Evolutionary conservation across 2,888 invertebrate genomes (phyloP), one percentile per base, ranked within the genome.

Genomic region (Hyalella azteca): DNA sequence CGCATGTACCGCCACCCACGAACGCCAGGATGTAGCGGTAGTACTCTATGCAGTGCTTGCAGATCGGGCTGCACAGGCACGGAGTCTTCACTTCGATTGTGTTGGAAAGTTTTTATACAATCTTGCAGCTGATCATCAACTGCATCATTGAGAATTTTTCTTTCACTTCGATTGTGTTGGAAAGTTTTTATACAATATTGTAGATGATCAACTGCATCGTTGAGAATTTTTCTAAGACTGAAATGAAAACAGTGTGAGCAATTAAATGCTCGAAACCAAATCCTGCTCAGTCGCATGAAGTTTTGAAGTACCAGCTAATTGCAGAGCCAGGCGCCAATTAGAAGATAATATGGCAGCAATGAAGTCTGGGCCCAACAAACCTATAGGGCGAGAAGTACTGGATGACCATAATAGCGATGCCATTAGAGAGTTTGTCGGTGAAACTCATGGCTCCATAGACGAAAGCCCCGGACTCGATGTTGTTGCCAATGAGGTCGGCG

Each of bases 381-480:
- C 79, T 73, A 80, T 85, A 85, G 15, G 91, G 90, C 85, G 90
- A 95, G 91, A 93, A 91, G 87, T 93, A 91, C 89, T 97, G 95
- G 82, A 97, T 94, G 2, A 93, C 87, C 84, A 95, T 91, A n/a
- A 97, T 94, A 26, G 93, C 94, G 40, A 93, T 88, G 0, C 97
- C 97, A 84, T 96, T 96, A 50, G 95, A 92, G 2, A 97, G 89
- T 89, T 97, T 97, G 88, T 97, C 97, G 36, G 93, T 92, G 87
- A 97, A 96, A 81, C 96, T 96, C 88, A 97, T 96, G 49, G 94
- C 92, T 40, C 97, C 96, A 88, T 96, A 97, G 60, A 97, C 94
- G 85, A 95, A 93, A 3, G 95, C 97, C 78, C 96, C 94, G 86
- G 93, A 94, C 86, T 94, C 93, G 0, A 93, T 93, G 88, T 95